Evolutionary conservation across 2,888 invertebrate species (phyloP), one percentile per base, ranked within the genome.

Genomic region (Diploptera punctata): DNA sequence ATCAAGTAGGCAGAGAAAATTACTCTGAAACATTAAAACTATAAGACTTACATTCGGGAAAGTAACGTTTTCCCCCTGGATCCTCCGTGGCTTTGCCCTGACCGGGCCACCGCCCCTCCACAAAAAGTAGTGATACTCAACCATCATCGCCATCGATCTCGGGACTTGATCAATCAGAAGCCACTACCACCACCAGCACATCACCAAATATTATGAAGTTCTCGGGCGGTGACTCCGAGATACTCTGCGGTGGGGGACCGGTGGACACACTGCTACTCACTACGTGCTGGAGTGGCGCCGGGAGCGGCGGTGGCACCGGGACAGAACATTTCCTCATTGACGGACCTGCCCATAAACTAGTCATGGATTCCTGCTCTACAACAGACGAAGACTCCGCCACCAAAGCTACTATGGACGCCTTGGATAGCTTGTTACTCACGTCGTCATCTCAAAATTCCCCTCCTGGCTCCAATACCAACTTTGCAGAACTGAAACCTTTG

Each of bases 401-500:
- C 79, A 85, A 80, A 82, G 82, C 76, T 21, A 86, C 87, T 0
- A 82, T 88, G 79, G 93, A 93, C 80, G 90, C 90, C 29, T 87
- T 93, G 79, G 92, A 93, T 82, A 91, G 88, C 77, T 81, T 90
- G 68, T 82, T 90, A 26, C 79, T 90, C 72, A 85, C 84, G 70
- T 82, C 86, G 10, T 81, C 89, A 21, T 85, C 76, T 26, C 74
- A 77, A 1, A 76, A 76, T 57, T 76, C 77, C 5, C 74, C 76
- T 49, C 74, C 70, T 38, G 73, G 71, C 31, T 73, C 76, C 18
- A 88, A 88, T 49, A 87, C 89, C 60, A 90, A 89, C 67, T 86
- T 94, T 75, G 93, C 94, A 43, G 95, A 95, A 80, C 86, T 95
- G 75, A 95, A 95, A 81, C 92, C 92, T 0, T 85, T 95, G 77